Conservation (phyloP, 1,140 invertebrate genomes). For the Rhizoglyphus robini region DNA sequence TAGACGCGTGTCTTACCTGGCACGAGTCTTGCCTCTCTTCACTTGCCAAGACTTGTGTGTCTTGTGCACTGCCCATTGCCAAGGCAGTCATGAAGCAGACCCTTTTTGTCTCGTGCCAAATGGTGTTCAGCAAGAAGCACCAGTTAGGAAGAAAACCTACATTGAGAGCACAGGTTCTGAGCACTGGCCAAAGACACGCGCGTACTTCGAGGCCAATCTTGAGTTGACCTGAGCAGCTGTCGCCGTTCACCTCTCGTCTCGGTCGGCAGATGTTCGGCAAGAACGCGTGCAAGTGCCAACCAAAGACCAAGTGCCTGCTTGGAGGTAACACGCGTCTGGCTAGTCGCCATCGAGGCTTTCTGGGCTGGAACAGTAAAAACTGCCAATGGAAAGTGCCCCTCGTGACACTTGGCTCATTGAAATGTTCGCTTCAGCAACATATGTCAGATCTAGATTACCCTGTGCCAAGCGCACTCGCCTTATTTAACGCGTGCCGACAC, state of each 20-base stretch:
- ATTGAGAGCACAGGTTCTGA: neutral
- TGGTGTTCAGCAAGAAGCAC: too few species aligned
- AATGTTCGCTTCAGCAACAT: too few species aligned
- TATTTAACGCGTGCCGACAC: conserved; percentile 7
- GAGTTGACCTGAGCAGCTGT: neutral
- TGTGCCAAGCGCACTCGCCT: too few species aligned
- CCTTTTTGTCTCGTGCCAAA: neutral
- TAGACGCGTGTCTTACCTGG: neutral
- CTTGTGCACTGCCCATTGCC: neutral
- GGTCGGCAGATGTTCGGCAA: neutral
- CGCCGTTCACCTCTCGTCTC: neutral
- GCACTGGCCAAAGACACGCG: neutral
- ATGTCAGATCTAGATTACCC: too few species aligned
- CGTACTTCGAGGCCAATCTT: neutral
- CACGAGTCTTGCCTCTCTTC: neutral
- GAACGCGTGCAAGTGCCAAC: neutral
- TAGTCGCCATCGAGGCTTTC: neutral
- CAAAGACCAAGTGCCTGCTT: neutral
- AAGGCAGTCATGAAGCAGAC: neutral
- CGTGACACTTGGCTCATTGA: too few species aligned
- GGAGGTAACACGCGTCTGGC: neutral
- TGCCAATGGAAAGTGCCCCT: neutral
- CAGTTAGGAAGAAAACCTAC: too few species aligned
- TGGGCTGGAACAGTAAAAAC: neutral
- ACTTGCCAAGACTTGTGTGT: too few species aligned